phyloP scores from a whole-genome alignment of 2,113 vertebrate genomes.

The Odocoileus virginianus region DNA sequence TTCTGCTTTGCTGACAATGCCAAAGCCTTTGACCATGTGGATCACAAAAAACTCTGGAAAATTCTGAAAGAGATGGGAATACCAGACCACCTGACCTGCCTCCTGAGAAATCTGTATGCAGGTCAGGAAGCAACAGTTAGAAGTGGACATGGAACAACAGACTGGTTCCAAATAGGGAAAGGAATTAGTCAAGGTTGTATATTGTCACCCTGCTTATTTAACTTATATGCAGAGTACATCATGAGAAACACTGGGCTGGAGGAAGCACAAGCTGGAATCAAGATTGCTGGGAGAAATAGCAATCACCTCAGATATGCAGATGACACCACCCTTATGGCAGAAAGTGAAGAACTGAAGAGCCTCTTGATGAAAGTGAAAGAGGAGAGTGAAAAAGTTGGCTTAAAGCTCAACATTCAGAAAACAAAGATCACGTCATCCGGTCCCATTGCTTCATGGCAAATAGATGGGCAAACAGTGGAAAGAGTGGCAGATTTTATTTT shows the following conservation, averaged over 20 bases:
- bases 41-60: not conserved
- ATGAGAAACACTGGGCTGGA: not conserved
- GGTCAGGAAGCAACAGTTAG: not conserved
- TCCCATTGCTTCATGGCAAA: not conserved
- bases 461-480: not conserved
- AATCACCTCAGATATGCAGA: not conserved
- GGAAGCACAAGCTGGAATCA: not conserved
- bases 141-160: not conserved
- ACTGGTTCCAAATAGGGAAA: not conserved
- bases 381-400: not conserved
- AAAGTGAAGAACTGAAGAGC: not conserved
- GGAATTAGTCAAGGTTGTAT: not conserved
- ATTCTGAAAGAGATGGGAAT: not conserved
- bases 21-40: not conserved
- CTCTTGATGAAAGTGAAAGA: not conserved
- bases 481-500: not conserved
- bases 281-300: not conserved
- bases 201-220: not conserved
- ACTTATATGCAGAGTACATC: not conserved
- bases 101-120: not conserved
- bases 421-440: rapidly evolving
- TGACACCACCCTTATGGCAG: rapidly evolving
- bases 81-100: not conserved
- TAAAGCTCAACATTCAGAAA: not conserved
- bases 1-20: not conserved